Evolutionary conservation across 2,113 vertebrate genomes (phyloP).

Genomic region (Polypterus senegalus): DNA sequence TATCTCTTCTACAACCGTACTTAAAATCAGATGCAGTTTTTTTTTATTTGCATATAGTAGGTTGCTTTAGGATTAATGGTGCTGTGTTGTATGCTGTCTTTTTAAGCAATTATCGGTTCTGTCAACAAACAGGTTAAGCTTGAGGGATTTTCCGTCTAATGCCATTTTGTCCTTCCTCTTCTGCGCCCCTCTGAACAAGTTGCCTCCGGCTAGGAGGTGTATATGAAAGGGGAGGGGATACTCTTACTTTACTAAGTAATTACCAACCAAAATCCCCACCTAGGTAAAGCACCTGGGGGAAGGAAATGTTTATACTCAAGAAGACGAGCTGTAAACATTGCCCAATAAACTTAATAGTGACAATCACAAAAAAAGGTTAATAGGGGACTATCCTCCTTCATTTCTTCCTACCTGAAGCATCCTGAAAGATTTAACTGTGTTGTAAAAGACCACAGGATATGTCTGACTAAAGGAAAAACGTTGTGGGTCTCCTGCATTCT

Average conservation of each 20-base stretch:
- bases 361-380: slow-evolving; percentile 21
- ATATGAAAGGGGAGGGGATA: slow-evolving; percentile 16
- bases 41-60: slow-evolving; percentile 20
- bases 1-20: no score
- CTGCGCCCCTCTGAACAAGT: slow-evolving; percentile 15
- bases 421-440: slow-evolving; percentile 1
- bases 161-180: slow-evolving; percentile 8
- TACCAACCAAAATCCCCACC: slow-evolving; percentile 12
- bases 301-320: slow-evolving; percentile 13
- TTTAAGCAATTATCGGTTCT: slow-evolving; percentile 18
- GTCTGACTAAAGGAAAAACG: slow-evolving; percentile 3
- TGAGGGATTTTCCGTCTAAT: slow-evolving; percentile 17
- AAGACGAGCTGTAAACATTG: slow-evolving; percentile 20
- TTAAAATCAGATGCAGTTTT: no score
- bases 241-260: slow-evolving; percentile 24
- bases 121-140: slow-evolving; percentile 12
- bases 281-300: slow-evolving; percentile 20
- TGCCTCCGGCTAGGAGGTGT: slow-evolving; percentile 2
- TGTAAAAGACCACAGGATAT: background rate
- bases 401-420: slow-evolving; percentile 8
- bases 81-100: slow-evolving; percentile 20
- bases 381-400: background rate
- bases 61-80: slow-evolving; percentile 14
- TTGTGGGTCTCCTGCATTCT: slow-evolving; percentile 1
- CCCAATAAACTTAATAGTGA: slow-evolving; percentile 32